Evolutionary conservation across 2,797 vertebrate species (phyloP).

Genomic region (Sitta carolinensis): DNA sequence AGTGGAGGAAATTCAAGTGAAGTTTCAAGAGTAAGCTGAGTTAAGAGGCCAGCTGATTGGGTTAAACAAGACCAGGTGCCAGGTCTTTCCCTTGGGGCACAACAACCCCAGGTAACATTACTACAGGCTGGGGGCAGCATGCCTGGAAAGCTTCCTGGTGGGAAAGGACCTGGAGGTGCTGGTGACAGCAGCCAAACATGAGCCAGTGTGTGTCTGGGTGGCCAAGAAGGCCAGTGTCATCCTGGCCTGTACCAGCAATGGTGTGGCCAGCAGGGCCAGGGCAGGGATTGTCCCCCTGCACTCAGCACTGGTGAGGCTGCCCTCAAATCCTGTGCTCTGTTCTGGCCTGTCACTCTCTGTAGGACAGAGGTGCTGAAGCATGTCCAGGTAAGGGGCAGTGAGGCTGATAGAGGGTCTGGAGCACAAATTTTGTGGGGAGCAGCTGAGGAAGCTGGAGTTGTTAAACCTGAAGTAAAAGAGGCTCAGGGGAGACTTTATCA

Average conservation of each 20-base stretch:
- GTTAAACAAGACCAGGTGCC: too few species aligned
- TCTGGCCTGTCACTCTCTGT: accelerated
- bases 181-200: not conserved
- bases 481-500: not conserved
- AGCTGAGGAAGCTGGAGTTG: not conserved
- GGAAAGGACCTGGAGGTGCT: not conserved
- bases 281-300: not conserved
- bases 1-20: not conserved
- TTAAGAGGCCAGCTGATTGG: not conserved
- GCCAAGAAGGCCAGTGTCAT: not conserved
- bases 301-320: not conserved
- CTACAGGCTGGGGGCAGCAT: not conserved
- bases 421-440: not conserved
- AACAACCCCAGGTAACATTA: not conserved
- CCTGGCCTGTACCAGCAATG: accelerated
- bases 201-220: not conserved
- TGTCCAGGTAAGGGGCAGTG: not conserved
- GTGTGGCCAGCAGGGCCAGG: not conserved
- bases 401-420: not conserved
- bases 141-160: not conserved
- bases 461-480: not conserved
- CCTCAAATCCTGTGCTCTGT: not conserved
- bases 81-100: not conserved
- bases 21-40: not conserved
- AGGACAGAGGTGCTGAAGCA: not conserved